Evolutionary conservation across 2,797 vertebrate genomes (phyloP).

Genomic region (Pipistrellus pipistrellus): DNA sequence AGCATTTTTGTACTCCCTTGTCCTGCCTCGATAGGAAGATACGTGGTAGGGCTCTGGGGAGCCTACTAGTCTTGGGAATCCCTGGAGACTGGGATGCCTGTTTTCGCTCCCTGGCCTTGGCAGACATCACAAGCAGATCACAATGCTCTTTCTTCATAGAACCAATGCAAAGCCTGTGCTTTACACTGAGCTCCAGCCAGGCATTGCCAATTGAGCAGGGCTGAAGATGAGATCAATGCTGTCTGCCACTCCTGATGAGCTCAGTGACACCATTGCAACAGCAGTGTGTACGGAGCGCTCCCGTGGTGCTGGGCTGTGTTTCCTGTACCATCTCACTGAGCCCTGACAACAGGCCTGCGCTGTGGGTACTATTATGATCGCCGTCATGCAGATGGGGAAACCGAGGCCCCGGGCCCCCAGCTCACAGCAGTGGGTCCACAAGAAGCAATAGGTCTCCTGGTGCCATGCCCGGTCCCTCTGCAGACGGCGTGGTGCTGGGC

Average conservation of each 20-base stretch:
- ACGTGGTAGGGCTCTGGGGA: neutral
- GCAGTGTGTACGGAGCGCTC: rapidly evolving
- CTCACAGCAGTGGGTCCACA: neutral
- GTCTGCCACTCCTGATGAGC: neutral
- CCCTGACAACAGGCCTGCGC: neutral
- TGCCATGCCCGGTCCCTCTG: neutral
- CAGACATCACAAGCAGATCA: conserved; percentile 13
- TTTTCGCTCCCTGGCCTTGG: neutral
- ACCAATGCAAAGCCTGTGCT: neutral
- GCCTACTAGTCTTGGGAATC: no score
- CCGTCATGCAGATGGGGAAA: neutral
- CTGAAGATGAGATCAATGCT: neutral
- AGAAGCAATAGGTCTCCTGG: neutral
- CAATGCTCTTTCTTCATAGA: neutral
- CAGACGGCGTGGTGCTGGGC: rapidly evolving
- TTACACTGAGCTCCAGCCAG: neutral
- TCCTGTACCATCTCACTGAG: neutral
- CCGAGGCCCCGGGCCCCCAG: neutral
- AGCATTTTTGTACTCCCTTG: neutral
- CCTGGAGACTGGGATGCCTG: neutral
- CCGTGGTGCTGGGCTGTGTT: neutral
- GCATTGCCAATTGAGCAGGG: neutral
- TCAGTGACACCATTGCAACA: neutral
- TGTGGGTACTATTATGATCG: neutral
- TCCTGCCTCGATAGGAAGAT: neutral